Evolutionary conservation across 2,113 vertebrate genomes (phyloP), one percentile per base, ranked within the genome.

Genomic region (Heliornis fulica): DNA sequence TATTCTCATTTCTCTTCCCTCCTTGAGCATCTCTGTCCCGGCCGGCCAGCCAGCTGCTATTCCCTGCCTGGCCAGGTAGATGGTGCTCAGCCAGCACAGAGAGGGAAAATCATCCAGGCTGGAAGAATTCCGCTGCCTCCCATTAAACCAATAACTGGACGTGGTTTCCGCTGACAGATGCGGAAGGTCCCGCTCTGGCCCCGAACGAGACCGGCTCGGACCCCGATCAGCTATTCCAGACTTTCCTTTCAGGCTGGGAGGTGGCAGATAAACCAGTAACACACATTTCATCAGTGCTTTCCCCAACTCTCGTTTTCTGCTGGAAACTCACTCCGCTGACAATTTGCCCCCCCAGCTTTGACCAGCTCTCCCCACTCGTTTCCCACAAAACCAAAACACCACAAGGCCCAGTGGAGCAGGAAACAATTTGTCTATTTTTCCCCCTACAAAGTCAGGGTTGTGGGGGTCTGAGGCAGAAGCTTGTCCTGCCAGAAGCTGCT

Each of bases 31-130:
- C 60, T 45, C 45, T 8, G 18, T 38, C 89, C 83, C 1, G 64
- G 20, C 7, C 15, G 2, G 41, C 21, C 31, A 7, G 22, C 10
- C 40, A 61, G 93, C 89, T 97, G 96, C 93, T 95, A 48, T 97
- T 95, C 96, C 96, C 87, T 57, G 93, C 87, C 95, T 96, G 90
- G 82, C 75, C 95, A 93, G 94, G 96, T 96, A 96, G 95, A 95
- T 96, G 96, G 95, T 75, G 96, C 96, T 96, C 94, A 96, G 94
- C 87, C 82, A 71, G 94, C 96, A 83, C 2, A 5, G 9, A 94
- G 92, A 2, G 25, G 59, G 83, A 66, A 77, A 80, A 66, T 48
- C 14, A 54, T 29, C 29, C 0, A 3, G 6, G 14, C 41, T 85
- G 87, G 57, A 64, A 69, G 19, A 23, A 64, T 7, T 21, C 57